Base-by-base conservation (phyloP, 2,113 vertebrate genomes). In the Chunga burmeisteri region DNA sequence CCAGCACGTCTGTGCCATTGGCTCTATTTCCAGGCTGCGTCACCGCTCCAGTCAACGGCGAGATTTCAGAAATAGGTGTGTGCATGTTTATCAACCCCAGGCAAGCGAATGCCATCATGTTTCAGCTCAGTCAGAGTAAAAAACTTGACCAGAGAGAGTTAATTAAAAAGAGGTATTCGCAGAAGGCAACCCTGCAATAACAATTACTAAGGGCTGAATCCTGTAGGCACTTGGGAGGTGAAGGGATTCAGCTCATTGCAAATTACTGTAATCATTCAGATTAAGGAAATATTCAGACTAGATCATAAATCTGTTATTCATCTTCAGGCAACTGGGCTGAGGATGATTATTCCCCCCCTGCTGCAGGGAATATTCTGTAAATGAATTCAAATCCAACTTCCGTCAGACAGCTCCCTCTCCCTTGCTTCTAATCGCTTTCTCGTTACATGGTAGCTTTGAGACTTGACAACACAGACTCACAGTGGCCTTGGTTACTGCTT, bases 331-430 rank as follows among this genome's bases (percentile, higher is more conserved):
- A 94, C 58, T 66, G 62, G 89, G 89, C 66, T 90, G 68, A 73
- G 61, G 67, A 88, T 56, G 88, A 82, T 85, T 73, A 87, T 83
- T 46, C n/a, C 50, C 50, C 55, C 42, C n/a, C 42, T 71, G 32
- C 65, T 10, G 5, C 12, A 42, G 89, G 86, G 62, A 87, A 94
- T 27, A n/a, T 94, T 94, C 70, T 77, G 81, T 90, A 97, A 96
- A 97, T 94, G 32, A 94, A 96, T 96, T 94, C 84, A 89, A 92
- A 95, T 93, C 91, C 94, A 95, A 40, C 78, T 93, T 92, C 74
- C 34, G 9, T 84, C 89, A 94, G 84, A 88, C 89, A 87, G 92
- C 94, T 95, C 81, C 38, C 58, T 77, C 75, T 96, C 84, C 89
- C 89, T 89, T 32, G 81, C 84, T 93, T 80, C 91, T 94, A 93